A percentile compares a stretch with the other conserved stretches of the same genome.
phyloP scores from a whole-genome alignment of 2,888 invertebrate genomes.

The Pseudolycoriella hygida region DNA sequence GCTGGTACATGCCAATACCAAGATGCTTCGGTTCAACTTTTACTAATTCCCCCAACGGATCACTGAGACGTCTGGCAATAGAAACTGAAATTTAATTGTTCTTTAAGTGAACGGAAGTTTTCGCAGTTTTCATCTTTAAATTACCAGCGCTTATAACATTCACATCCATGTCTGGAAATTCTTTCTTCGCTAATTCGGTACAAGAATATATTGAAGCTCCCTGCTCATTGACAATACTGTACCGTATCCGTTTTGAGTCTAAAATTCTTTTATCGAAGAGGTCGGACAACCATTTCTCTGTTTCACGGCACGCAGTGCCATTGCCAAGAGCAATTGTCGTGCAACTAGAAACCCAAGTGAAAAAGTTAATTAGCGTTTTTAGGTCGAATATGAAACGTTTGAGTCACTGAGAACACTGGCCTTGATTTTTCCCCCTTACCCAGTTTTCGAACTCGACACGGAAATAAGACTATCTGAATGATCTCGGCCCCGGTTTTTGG shows the following conservation, averaged over 20 bases:
- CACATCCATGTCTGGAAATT: slow-evolving; percentile 69
- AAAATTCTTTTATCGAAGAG: slow-evolving; percentile 39
- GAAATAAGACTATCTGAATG: no score
- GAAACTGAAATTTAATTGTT: slow-evolving; percentile 38
- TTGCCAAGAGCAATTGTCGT: slow-evolving; percentile 77
- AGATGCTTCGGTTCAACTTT: slow-evolving; percentile 87
- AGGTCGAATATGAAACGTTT: no score
- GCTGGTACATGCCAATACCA: slow-evolving; percentile 92
- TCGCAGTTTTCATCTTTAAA: not conserved
- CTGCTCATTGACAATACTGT: slow-evolving; percentile 74
- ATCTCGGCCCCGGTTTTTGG: no score
- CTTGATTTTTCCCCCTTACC: no score
- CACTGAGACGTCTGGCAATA: slow-evolving; percentile 73
- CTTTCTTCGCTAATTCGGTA: slow-evolving; percentile 64
- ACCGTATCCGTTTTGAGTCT: slow-evolving; percentile 34
- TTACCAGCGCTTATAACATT: slow-evolving; percentile 64
- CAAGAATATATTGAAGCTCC: slow-evolving; percentile 90
- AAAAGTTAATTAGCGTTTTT: no score
- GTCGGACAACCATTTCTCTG: slow-evolving; percentile 52
- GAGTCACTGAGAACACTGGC: no score
- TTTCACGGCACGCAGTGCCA: slow-evolving; percentile 78
- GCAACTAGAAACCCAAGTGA: slow-evolving; percentile 46
- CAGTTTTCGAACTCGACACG: no score
- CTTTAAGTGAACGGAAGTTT: not conserved
- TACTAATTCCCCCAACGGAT: slow-evolving; percentile 80